Base-by-base conservation (phyloP, 2,113 vertebrate genomes). In the Athene noctua region DNA sequence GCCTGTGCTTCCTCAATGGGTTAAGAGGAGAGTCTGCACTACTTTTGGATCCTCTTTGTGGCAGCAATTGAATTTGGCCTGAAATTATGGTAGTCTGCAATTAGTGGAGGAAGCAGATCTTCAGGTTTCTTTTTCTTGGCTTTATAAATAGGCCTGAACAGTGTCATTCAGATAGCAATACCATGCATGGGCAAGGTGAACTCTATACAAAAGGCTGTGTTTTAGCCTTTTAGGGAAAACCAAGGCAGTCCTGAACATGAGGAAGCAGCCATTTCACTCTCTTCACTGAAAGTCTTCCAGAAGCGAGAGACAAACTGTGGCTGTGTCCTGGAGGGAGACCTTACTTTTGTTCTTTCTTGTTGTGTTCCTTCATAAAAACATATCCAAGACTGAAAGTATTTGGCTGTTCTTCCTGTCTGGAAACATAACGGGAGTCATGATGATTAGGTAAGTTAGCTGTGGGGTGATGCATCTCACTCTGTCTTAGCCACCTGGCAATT, bases 271-370 rank as follows among this genome's bases (percentile, higher is more conserved):
- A 59, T 84, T 92, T 95, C 70, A 71, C 44, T 79, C 38, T 55
- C 34, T 63, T 84, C 29, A 34, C 61, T 55, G 54, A 80, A 92
- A 79, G 44, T n/a, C 44, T 84, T 91, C 54, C 72, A 88, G 75
- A 88, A 74, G n/a, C n/a, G 52, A 93, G 63, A 95, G 63, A 84
- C 58, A 92, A 72, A 80, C 82, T 38, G 19, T 90, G 88, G 40
- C 75, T 2, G 63, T 95, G 92, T 96, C 95, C 88, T 2, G 92
- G 49, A 96, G 95, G 84, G 61, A 94, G 55, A 94, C 92, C 72
- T 96, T 52, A 86, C 65, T 96, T 97, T 58, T 96, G 95, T 97
- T 96, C 96, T 96, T 95, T 96, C 95, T 91, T 94, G 79, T 90
- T 94, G 68, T 89, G 44, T 63, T 93, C 58, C 68, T 90, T 95